These are phyloP conservation scores for Machimus atricapillus DNA, from an alignment of 2,888 invertebrate species.

Conservation along the genomic window DNA sequence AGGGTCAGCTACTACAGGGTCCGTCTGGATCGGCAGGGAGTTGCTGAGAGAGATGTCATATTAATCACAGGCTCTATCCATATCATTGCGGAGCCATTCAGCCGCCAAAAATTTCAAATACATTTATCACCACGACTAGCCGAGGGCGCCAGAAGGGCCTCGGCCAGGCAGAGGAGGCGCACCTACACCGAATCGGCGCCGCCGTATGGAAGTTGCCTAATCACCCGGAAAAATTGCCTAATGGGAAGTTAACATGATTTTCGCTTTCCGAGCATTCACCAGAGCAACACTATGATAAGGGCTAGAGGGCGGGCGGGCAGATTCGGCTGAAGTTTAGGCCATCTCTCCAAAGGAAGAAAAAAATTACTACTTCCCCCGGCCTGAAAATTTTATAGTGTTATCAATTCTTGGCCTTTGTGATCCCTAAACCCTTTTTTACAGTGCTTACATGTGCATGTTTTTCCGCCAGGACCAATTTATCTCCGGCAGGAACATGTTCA, in stretches of 20 bases:
- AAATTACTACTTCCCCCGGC: background rate
- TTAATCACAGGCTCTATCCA: constrained; percentile 1
- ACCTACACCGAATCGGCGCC: background rate
- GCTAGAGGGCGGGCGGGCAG: background rate
- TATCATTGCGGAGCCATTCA: constrained; percentile 14
- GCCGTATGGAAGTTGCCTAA: constrained; percentile 51
- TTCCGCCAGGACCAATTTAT: constrained; percentile 18
- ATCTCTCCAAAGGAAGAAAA: background rate
- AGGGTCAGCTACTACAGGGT: background rate
- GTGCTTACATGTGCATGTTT: constrained; percentile 23
- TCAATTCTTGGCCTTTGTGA: constrained; percentile 36
- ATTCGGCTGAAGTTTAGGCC: background rate
- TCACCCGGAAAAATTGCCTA: constrained; percentile 55
- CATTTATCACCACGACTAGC: constrained; percentile 9
- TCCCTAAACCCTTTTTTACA: constrained; percentile 31
- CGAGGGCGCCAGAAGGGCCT: background rate
- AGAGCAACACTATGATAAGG: constrained; percentile 29
- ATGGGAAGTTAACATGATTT: constrained; percentile 56
- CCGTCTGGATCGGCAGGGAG: background rate
- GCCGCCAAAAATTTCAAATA: constrained; percentile 37
- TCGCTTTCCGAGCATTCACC: constrained; percentile 49
- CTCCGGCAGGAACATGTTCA: background rate
- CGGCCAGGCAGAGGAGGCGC: background rate
- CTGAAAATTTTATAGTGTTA: constrained; percentile 33
- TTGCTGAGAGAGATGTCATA: constrained; percentile 14